These are phyloP conservation scores for Luscinia luscinia DNA, from an alignment of 2,797 vertebrate genomes.

Conservation along the genomic window DNA sequence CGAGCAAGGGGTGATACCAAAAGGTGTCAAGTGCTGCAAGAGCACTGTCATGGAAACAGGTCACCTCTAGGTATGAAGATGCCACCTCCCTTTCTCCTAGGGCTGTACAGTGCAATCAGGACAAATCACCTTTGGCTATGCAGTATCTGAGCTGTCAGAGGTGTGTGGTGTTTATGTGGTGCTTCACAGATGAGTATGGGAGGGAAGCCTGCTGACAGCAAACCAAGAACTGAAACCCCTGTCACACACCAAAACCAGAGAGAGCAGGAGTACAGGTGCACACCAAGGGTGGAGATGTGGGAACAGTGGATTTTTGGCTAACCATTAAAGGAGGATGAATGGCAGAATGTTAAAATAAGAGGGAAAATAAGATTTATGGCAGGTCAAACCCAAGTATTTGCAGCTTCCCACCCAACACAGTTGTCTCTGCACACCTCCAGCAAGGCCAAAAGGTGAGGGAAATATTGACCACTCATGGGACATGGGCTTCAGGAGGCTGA, in stretches of 20 bases:
- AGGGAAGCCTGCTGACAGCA: background rate
- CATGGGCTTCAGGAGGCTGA: background rate
- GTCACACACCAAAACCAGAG: background rate
- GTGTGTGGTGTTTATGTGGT: background rate
- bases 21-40: background rate
- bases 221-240: background rate
- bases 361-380: background rate
- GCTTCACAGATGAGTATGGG: background rate
- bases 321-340: background rate
- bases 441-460: background rate
- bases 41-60: background rate
- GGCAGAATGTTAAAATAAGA: background rate
- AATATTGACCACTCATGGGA: background rate
- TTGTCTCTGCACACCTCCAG: background rate
- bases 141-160: background rate
- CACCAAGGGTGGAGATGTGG: background rate
- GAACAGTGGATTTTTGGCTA: background rate
- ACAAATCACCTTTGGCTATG: background rate
- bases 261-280: background rate
- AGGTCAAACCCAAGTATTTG: background rate
- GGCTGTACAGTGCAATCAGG: background rate
- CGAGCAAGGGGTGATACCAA: background rate
- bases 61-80: background rate
- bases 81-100: background rate
- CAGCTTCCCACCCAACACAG: background rate